Base-by-base conservation (phyloP, 2,888 invertebrate species). In the Acrobasis repandana region DNA sequence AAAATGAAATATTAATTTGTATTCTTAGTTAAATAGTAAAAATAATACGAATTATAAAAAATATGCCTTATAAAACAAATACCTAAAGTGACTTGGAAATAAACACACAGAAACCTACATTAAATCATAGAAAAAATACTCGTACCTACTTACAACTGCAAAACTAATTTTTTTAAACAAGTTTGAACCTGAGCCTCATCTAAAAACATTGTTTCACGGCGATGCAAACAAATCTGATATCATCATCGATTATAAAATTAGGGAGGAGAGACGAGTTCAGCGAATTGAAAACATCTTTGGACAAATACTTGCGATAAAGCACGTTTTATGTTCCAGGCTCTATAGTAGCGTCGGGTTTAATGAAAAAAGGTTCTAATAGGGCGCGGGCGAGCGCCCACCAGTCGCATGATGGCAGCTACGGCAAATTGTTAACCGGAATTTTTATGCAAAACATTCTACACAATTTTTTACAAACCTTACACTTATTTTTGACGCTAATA, bases 281-380 rank as follows among this genome's bases (percentile, higher is more conserved):
- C 54, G 43, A 54, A 54, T 54, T 54, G 54, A 54, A 54, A 54
- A 54, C 54, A 54, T 54, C 54, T 54, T 54, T 54, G 54, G 54
- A 54, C 54, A 54, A 54, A 54, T 38, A 54, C 54, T 54, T 54
- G 38, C 54, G 54, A 54, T 54, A 54, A 54, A 54, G 54, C 54
- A 54, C 54, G 54, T 54, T 54, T 54, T 43, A 54, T 54, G 54
- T 54, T 54, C 18, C 38, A 43, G 33, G 16, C 54, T 36, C 38
- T 54, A 9, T 38, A 43, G 54, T 38, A 20, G 38, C 38, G 50
- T 20, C 50, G 54, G 38, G 54, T 11, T 38, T 54, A 54, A 54
- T 54, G 54, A 54, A 54, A 54, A 54, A 54, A 54, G 52, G 52
- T 52, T 16, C 15, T 52, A 52, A 52, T 36, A 36, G 54, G 38